Conservation (phyloP, 2,113 vertebrate species). For the Rissa tridactyla region DNA sequence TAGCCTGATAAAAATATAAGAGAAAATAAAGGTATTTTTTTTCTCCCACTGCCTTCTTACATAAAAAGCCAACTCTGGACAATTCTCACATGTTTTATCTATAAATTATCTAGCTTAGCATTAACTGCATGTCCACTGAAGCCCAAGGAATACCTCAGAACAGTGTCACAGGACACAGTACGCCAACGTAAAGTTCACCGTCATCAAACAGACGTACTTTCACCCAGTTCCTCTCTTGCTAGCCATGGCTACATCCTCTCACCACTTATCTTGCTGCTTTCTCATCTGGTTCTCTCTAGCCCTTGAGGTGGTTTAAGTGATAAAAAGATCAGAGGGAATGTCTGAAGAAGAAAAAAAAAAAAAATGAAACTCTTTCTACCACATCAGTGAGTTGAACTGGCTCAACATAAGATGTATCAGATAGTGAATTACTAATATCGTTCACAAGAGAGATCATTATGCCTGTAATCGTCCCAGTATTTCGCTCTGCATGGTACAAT, state of each 20-base stretch:
- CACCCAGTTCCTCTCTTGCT: neutral
- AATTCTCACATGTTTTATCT: neutral
- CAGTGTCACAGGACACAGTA: neutral
- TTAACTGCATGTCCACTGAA: neutral
- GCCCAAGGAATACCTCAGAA: neutral
- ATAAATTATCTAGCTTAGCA: neutral
- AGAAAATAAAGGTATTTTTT: neutral
- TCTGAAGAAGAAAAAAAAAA: neutral
- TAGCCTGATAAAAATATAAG: neutral
- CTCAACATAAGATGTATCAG: neutral
- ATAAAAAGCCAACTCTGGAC: neutral
- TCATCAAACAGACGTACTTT: neutral
- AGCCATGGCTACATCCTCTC: neutral
- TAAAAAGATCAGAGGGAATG: neutral
- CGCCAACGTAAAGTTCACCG: neutral
- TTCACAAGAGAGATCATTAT: neutral
- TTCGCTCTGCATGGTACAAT: neutral
- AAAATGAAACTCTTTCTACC: neutral
- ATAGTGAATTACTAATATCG: neutral
- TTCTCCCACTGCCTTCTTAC: neutral
- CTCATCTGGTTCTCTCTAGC: neutral
- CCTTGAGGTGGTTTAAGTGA: neutral
- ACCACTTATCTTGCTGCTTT: neutral
- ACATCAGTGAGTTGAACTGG: neutral
- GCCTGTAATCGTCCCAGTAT: no score